A percentile compares a stretch with the other conserved stretches of the same genome.
Evolutionary conservation across 1,140 invertebrate species (phyloP).

Genomic region (Caerostris darwini): DNA sequence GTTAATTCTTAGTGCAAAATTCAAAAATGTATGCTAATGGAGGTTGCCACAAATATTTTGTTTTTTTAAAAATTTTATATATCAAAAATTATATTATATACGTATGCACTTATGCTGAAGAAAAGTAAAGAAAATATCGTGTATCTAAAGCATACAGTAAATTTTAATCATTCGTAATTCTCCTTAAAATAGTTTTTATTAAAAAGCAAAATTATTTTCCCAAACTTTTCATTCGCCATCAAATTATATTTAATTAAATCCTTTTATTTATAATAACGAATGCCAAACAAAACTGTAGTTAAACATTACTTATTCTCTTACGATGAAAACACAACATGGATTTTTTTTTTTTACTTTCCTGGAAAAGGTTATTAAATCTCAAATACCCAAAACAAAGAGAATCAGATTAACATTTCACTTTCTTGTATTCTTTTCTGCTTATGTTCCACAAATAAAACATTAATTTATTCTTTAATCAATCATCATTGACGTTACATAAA

Average conservation of each 20-base stretch:
- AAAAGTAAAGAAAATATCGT: too few relatives aligned
- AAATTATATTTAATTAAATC: not conserved
- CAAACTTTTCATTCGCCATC: not conserved
- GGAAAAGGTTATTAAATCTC: conserved; percentile 23
- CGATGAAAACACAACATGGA: not conserved
- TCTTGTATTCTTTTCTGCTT: conserved; percentile 2
- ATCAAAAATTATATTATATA: too few relatives aligned
- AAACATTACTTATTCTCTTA: not conserved
- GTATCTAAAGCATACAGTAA: too few relatives aligned
- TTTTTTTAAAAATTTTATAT: too few relatives aligned
- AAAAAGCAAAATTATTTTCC: not conserved
- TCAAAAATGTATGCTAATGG: too few relatives aligned
- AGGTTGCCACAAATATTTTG: too few relatives aligned
- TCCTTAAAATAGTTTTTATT: not conserved
- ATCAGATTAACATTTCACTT: conserved; percentile 64
- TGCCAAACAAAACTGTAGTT: not conserved
- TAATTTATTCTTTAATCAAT: conserved; percentile 75
- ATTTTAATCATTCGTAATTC: not conserved
- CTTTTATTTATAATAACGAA: not conserved
- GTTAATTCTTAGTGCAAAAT: too few relatives aligned
- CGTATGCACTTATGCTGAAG: too few relatives aligned
- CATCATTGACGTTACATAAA: conserved; percentile 69
- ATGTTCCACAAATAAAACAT: conserved; percentile 57
- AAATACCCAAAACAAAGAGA: conserved; percentile 47
- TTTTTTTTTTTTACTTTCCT: not conserved